A percentile compares a stretch with the other conserved stretches of the same genome.
These are phyloP conservation scores for Grapholita molesta DNA, from an alignment of 1,140 invertebrate genomes.

Conservation along the genomic window DNA sequence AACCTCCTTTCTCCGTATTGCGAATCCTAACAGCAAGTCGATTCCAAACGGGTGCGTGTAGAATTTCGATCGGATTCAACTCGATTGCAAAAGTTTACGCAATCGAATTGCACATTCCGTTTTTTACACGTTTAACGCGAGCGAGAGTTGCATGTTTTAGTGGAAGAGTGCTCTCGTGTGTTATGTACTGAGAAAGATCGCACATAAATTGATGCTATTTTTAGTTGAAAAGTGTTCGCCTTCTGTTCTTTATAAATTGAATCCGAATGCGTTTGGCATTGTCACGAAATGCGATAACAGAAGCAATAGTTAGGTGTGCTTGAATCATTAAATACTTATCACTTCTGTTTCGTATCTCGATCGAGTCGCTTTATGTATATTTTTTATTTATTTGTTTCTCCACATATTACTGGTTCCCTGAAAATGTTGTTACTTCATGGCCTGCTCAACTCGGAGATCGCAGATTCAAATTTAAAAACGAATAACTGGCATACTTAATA, in stretches of 20 bases:
- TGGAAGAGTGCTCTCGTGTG: neutral
- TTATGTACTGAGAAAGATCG: neutral
- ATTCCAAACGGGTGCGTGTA: conserved; percentile 2
- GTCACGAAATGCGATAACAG: too few species aligned
- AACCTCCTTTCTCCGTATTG: neutral
- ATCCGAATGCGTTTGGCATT: too few species aligned
- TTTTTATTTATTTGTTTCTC: too few species aligned
- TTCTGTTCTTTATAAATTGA: too few species aligned
- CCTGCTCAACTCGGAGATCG: too few species aligned
- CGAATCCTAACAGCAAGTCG: neutral
- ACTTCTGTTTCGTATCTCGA: too few species aligned
- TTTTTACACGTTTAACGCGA: neutral
- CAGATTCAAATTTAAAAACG: neutral
- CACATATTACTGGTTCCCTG: too few species aligned
- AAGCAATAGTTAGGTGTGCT: too few species aligned
- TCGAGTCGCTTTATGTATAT: too few species aligned
- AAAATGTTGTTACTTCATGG: too few species aligned
- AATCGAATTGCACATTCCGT: neutral
- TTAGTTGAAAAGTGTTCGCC: neutral
- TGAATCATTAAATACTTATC: too few species aligned
- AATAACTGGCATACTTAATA: neutral
- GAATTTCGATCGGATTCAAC: neutral
- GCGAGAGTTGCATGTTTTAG: neutral
- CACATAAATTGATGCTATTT: neutral
- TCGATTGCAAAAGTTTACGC: conserved; percentile 9